These are phyloP conservation scores for Ochropleura leucogaster DNA, from an alignment of 2,888 invertebrate species.

Conservation along the genomic window DNA sequence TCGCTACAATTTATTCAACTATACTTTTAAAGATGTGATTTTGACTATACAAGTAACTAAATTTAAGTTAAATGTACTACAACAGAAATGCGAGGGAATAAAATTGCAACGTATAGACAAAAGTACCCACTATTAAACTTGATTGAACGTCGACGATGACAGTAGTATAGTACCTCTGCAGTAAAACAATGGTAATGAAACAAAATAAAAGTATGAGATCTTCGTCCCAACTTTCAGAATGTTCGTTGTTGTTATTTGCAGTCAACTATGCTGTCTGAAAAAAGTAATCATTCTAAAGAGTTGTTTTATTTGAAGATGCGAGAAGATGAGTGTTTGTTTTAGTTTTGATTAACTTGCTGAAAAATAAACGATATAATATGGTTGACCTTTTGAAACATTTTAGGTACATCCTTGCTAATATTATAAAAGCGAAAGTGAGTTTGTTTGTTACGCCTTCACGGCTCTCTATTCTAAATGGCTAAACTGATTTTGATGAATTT, in stretches of 20 bases:
- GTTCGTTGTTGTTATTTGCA: conserved; percentile 25
- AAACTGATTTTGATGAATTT: no score
- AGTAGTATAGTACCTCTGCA: conserved; percentile 1
- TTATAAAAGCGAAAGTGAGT: no score
- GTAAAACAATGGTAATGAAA: conserved; percentile 28
- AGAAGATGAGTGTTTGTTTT: conserved; percentile 1
- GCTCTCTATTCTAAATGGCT: no score
- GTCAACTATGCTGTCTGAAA: conserved; percentile 21
- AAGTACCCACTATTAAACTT: background rate
- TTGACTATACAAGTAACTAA: background rate
- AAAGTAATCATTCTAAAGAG: conserved; percentile 45
- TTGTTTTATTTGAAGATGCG: conserved; percentile 8
- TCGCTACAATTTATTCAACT: background rate
- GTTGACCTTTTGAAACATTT: conserved; percentile 33
- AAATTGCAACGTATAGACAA: background rate
- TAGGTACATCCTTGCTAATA: no score
- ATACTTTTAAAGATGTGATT: background rate
- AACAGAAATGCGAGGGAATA: background rate
- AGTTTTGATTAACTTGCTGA: background rate
- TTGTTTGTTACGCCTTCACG: no score
- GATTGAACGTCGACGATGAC: conserved; percentile 5
- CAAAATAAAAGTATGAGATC: conserved; percentile 19
- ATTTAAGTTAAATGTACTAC: background rate
- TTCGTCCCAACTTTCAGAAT: conserved; percentile 30
- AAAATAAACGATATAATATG: background rate